Conservation (phyloP, 2,888 invertebrate species). For the Magallana nippona region DNA sequence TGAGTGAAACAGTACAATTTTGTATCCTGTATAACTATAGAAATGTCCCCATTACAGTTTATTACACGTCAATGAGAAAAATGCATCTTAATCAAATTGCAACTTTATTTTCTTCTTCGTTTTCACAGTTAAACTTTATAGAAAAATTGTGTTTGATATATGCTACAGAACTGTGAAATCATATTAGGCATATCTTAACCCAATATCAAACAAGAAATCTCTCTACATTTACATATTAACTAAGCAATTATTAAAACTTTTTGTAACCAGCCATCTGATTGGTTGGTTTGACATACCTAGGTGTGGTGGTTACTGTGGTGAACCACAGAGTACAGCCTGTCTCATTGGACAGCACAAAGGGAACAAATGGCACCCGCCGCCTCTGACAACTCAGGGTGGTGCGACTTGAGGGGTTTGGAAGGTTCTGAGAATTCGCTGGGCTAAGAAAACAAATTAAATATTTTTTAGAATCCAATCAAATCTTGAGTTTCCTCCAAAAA, state of each 20-base stretch:
- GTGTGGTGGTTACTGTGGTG: slow-evolving; percentile 86
- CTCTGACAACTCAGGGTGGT: slow-evolving; percentile 43
- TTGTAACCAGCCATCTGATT: not conserved
- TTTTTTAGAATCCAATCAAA: too few relatives aligned
- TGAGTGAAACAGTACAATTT: not conserved
- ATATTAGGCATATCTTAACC: not conserved
- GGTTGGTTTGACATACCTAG: slow-evolving; percentile 48
- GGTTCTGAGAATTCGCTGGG: slow-evolving; percentile 40
- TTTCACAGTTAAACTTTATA: too few relatives aligned
- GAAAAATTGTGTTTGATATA: too few relatives aligned
- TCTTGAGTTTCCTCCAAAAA: too few relatives aligned
- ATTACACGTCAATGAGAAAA: too few relatives aligned
- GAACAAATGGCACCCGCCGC: slow-evolving; percentile 93
- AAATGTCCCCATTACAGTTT: too few relatives aligned
- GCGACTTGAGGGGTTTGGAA: not conserved
- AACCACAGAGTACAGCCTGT: slow-evolving; percentile 93
- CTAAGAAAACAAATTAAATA: slow-evolving; percentile 6
- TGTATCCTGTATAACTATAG: not conserved
- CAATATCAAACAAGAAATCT: slow-evolving; percentile 51
- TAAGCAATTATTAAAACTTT: too few relatives aligned
- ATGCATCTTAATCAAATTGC: too few relatives aligned
- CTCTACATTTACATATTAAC: too few relatives aligned
- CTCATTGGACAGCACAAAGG: slow-evolving; percentile 94
- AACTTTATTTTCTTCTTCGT: too few relatives aligned
- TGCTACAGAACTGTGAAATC: too few relatives aligned